Evolutionary conservation across 2,113 vertebrate species (phyloP).

Genomic region (Phrynosoma platyrhinos): DNA sequence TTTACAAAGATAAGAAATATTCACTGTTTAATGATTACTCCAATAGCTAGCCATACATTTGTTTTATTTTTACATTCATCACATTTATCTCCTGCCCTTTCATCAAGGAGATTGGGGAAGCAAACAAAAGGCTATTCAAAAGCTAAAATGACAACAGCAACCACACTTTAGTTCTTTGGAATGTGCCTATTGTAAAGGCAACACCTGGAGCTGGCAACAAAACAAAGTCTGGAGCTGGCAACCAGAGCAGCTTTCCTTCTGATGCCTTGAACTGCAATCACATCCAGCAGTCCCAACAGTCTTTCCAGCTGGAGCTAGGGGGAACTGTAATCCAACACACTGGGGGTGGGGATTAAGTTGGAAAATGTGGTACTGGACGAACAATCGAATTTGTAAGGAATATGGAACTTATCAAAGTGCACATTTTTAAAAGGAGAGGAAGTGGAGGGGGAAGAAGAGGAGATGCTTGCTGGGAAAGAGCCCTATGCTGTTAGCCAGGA

Average conservation of each 20-base stretch:
- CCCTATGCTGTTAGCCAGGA: constrained; percentile 26
- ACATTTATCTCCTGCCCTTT: background rate
- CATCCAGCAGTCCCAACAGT: background rate
- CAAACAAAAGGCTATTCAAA: background rate
- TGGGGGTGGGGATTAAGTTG: background rate
- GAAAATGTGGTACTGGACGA: background rate
- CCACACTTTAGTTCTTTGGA: background rate
- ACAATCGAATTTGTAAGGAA: background rate
- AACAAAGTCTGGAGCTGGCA: background rate
- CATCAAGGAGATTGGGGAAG: background rate
- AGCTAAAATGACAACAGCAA: background rate
- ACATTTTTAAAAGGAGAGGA: background rate
- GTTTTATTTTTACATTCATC: background rate
- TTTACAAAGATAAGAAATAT: background rate
- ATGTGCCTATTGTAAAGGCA: background rate
- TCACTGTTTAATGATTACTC: background rate
- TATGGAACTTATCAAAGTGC: background rate
- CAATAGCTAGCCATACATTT: background rate
- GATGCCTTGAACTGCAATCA: too few species aligned
- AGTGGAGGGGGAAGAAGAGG: too few species aligned
- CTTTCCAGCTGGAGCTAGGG: background rate
- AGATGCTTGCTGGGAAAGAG: background rate
- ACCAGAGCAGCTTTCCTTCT: background rate
- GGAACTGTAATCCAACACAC: background rate
- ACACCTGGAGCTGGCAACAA: background rate